Evolutionary conservation across 2,113 vertebrate species (phyloP).

Genomic region (Pituophis catenifer): DNA sequence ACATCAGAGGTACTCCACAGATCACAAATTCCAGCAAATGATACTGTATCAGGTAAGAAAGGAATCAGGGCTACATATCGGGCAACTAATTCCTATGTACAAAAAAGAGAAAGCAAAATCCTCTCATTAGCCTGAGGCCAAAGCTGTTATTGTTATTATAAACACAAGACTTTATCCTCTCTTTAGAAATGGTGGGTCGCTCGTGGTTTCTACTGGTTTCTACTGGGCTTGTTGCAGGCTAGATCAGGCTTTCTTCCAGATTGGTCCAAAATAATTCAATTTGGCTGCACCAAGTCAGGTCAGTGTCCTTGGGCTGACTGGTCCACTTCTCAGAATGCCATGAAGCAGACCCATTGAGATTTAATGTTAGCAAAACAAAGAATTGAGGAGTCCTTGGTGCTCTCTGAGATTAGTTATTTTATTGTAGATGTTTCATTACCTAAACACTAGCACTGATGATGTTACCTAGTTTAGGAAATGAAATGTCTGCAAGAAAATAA

Average conservation of each 20-base stretch:
- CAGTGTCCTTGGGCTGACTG: not conserved
- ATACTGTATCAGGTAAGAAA: conserved; percentile 87
- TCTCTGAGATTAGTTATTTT: not conserved
- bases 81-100: conserved; percentile 81
- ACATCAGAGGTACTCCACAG: conserved; percentile 96
- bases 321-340: not conserved
- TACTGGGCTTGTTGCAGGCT: not conserved
- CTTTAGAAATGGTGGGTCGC: not conserved
- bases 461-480: not conserved
- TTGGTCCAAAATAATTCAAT: not conserved
- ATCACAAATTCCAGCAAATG: conserved; percentile 86
- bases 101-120: not conserved
- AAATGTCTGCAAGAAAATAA: not conserved
- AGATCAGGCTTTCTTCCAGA: not conserved
- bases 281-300: not conserved
- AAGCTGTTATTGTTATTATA: not conserved
- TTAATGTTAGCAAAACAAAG: not conserved
- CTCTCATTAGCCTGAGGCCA: not conserved
- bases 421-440: not conserved
- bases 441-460: not conserved
- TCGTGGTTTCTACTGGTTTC: not conserved
- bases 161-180: not conserved
- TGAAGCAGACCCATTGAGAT: not conserved
- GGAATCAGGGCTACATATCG: conserved; percentile 90
- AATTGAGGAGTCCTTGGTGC: not conserved